Base-by-base conservation (phyloP, 1,140 invertebrate species). In the Ceratitis capitata region DNA sequence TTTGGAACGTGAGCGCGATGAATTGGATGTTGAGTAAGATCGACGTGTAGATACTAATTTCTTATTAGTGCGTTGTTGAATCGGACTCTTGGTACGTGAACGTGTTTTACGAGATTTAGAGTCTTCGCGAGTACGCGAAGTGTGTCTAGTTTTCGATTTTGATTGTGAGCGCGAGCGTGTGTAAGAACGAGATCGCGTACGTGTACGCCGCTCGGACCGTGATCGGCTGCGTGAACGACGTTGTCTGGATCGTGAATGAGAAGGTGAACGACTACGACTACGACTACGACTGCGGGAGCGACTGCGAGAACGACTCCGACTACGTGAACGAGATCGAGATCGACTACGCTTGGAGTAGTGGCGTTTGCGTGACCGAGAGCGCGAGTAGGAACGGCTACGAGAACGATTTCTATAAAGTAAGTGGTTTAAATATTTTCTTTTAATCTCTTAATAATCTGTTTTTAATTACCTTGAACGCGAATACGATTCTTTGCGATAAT, bases 221-320 rank as follows among this genome's bases (percentile, higher is more conserved):
- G 93, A 93, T 19, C 92, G 85, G 1, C 92, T 93, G 53, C 92
- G 92, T 26, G 89, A 88, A 1, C 91, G 89, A 23, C 92, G 93
- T 86, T 92, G 93, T 9, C 90, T 87, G 0, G 90, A 91, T 82
- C 91, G 88, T 1, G 39, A 45, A 78, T n/a, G 69, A 9, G 90
- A 90, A 82, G 90, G 88, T 1, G 23, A 26, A 61, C 56, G 56
- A 61, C 56, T 61, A 26, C 56, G 56, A 61, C n/a, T 45, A 26
- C 69, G 69, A 42, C 69, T 78, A 10, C 69, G 69, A 23, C 39
- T 45, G 7, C 69, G 69, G 4, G 69, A 45, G 26, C 69, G 69
- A 56, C 51, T 56, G 51, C n/a, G n/a, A 87, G 88, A 87, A 88
- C 93, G 58, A 93, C 88, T 86, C 19, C 49, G 82, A 3, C 32